These are phyloP conservation scores for Lamellibrachia columna DNA, from an alignment of 2,888 invertebrate species.

Conservation along the genomic window DNA sequence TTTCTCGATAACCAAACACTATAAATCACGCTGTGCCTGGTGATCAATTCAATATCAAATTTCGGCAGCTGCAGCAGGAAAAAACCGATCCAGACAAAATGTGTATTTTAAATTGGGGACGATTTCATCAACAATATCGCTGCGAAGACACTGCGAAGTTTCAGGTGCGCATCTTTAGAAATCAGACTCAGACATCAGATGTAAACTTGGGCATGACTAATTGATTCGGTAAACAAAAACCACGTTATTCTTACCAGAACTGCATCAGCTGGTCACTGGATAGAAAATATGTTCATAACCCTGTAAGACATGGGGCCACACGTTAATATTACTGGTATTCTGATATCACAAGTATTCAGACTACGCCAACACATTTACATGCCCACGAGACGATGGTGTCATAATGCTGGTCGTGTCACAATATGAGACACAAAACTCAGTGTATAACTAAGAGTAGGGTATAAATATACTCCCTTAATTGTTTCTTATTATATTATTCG, in stretches of 20 bases:
- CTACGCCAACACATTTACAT: background rate
- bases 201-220: slow-evolving; percentile 1
- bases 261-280: background rate
- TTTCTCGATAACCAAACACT: slow-evolving; percentile 16
- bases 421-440: background rate
- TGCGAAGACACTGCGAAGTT: background rate
- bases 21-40: background rate
- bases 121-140: background rate
- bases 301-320: background rate
- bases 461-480: too few relatives aligned
- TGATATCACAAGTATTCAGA: background rate
- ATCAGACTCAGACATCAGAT: slow-evolving; percentile 1
- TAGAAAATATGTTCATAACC: slow-evolving; percentile 4
- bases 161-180: background rate
- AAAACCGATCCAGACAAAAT: background rate
- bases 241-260: background rate
- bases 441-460: background rate
- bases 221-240: slow-evolving; percentile 12
- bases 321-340: background rate
- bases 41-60: background rate
- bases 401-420: background rate
- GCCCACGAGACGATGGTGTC: background rate
- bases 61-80: slow-evolving; percentile 4
- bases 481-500: too few relatives aligned
- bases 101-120: background rate